Conservation (phyloP, 2,797 vertebrate species). For the Sitta carolinensis region DNA sequence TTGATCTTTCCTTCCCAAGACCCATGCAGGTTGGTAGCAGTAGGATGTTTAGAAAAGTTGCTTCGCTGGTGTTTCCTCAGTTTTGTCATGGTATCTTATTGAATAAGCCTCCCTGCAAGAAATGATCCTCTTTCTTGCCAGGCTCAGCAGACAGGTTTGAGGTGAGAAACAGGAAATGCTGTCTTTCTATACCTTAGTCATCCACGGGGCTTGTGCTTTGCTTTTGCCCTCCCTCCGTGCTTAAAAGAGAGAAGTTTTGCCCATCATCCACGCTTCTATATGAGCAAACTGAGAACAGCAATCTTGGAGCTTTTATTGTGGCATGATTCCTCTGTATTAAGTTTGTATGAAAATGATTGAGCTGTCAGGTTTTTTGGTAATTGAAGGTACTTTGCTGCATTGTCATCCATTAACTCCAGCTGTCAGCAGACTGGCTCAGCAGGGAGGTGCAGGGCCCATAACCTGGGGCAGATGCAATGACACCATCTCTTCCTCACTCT, state of each 20-base stretch:
- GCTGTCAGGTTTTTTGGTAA: background rate
- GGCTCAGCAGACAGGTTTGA: background rate
- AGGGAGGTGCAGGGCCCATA: background rate
- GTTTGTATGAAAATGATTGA: background rate
- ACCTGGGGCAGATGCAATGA: background rate
- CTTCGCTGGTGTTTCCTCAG: background rate
- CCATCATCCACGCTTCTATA: accelerated
- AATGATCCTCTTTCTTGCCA: background rate
- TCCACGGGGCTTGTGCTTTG: background rate
- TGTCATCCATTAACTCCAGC: background rate
- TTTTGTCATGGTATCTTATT: background rate
- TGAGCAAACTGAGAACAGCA: background rate
- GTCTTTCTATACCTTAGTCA: background rate
- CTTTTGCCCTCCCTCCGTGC: background rate
- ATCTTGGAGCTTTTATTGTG: background rate
- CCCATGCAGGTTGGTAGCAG: background rate
- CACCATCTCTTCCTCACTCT: background rate
- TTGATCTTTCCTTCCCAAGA: background rate
- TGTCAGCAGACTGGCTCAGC: background rate
- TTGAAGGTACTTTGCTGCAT: background rate
- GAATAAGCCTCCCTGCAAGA: background rate
- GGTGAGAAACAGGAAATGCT: background rate
- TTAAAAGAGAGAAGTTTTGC: background rate
- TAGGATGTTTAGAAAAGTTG: background rate
- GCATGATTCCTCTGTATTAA: background rate